Base-by-base conservation (phyloP, 2,888 invertebrate genomes). In the Drosophila borealis region DNA sequence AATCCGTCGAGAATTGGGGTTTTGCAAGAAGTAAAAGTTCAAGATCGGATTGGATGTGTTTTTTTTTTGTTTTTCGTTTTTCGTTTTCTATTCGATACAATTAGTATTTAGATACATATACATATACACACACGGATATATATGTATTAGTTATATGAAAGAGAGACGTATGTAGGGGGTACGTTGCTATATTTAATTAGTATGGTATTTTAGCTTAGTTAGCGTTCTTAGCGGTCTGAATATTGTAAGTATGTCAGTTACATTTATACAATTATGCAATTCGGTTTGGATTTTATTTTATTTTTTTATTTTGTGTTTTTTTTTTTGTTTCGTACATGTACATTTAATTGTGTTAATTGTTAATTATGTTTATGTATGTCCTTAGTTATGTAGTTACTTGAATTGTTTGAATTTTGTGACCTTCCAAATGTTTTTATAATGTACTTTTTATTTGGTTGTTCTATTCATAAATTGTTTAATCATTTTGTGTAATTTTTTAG, bases 131-230 rank as follows among this genome's bases (percentile, higher is more conserved):
- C 14, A 19, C 9, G n/a, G 5, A 13, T 49, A 19, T n/a, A 49
- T 53, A 44, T 45, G 14, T 51, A 37, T 25, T 49, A 17, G n/a
- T 48, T 44, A 46, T 59, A 65, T 66, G 76, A 74, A 70, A 78
- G 85, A 81, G 81, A 84, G 81, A 84, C 81, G 81, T 81, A 81
- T 81, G 81, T 81, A 81, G 81, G 81, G 85, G 85, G 81, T 81
- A 84, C 85, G 80, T 84, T 81, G 81, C 70, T 65, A 69, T 78
- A 57, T 80, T 84, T 68, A 74, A 74, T 70, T 74, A 50, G 59
- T 78, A 62, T 44, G 53, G 60, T 70, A 50, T 29, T 64, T 71
- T 76, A 75, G 57, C 54, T 66, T 69, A 65, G 49, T 72, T 78
- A 65, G 66, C 73, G 55, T 66, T 55, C 48, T 64, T 64, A 65